phyloP scores from a whole-genome alignment of 2,113 vertebrate species.

The Sterna hirundo region DNA sequence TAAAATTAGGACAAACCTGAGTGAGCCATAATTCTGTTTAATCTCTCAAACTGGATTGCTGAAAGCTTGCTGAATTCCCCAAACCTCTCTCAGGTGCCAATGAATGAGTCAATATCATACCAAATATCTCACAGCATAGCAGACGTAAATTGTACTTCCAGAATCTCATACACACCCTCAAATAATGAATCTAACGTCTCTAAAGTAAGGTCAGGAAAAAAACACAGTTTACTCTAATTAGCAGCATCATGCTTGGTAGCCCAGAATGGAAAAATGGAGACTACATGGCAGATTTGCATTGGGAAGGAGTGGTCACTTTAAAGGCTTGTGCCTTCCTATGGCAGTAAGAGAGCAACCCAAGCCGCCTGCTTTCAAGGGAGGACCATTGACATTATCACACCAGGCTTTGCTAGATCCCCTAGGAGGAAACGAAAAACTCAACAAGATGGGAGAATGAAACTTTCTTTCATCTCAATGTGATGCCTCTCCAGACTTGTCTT shows the following conservation, averaged over 20 bases:
- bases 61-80: conserved; percentile 58
- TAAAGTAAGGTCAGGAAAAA: not conserved
- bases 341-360: not conserved
- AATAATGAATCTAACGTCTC: conserved; percentile 18
- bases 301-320: not conserved
- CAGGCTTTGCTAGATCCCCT: not conserved
- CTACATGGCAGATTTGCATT: not conserved
- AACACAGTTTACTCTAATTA: not conserved
- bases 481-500: not conserved
- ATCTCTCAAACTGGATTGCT: conserved; percentile 39
- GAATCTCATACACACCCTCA: conserved; percentile 45
- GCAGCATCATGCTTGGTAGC: not conserved
- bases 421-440: not conserved
- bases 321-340: not conserved
- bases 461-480: not conserved
- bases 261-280: not conserved
- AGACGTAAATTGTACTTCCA: conserved; percentile 42
- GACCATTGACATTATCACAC: not conserved
- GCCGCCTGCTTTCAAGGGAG: not conserved
- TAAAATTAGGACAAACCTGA: conserved; percentile 55
- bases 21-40: conserved; percentile 48
- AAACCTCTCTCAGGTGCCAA: conserved; percentile 53
- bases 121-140: conserved; percentile 40
- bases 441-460: not conserved
- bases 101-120: conserved; percentile 54